These are phyloP conservation scores for Epirrhoe tristata DNA, from an alignment of 2,888 invertebrate species.

Conservation along the genomic window DNA sequence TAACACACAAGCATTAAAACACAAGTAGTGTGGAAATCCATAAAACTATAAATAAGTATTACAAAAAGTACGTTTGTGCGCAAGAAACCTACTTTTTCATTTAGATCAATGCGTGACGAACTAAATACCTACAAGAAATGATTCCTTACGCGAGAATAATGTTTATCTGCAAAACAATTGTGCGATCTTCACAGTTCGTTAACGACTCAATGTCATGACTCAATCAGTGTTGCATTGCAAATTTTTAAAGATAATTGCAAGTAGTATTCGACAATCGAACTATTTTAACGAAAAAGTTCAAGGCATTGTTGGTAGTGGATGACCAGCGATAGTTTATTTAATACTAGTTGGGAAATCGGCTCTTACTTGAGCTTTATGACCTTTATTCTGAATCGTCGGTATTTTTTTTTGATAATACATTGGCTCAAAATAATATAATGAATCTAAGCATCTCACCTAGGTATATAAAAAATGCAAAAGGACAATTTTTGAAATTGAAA, in stretches of 20 bases:
- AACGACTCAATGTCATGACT: slow-evolving; percentile 60
- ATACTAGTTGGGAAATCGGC: too few relatives aligned
- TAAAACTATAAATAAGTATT: not conserved
- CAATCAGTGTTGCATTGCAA: slow-evolving; percentile 12
- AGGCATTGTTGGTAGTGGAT: too few relatives aligned
- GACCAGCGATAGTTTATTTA: too few relatives aligned
- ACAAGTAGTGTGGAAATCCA: not conserved
- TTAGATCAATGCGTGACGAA: slow-evolving; percentile 25
- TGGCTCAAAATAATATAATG: too few relatives aligned
- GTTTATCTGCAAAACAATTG: slow-evolving; percentile 45
- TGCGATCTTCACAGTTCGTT: slow-evolving; percentile 71
- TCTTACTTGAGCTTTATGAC: too few relatives aligned
- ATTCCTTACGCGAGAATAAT: slow-evolving; percentile 39
- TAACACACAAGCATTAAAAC: not conserved
- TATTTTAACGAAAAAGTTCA: too few relatives aligned
- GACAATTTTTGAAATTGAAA: not conserved
- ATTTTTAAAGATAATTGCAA: slow-evolving; percentile 6
- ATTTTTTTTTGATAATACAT: too few relatives aligned
- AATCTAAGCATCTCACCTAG: too few relatives aligned
- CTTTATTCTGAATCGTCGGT: too few relatives aligned
- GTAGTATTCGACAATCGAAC: not conserved
- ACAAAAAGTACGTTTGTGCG: not conserved
- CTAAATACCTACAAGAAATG: slow-evolving; percentile 31
- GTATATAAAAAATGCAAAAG: too few relatives aligned
- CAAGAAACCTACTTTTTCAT: slow-evolving; percentile 28